Percentiles rank a stretch among this genome's conserved stretches.
phyloP scores from a whole-genome alignment of 2,888 invertebrate species.

The Caenorhabditis virilis region DNA sequence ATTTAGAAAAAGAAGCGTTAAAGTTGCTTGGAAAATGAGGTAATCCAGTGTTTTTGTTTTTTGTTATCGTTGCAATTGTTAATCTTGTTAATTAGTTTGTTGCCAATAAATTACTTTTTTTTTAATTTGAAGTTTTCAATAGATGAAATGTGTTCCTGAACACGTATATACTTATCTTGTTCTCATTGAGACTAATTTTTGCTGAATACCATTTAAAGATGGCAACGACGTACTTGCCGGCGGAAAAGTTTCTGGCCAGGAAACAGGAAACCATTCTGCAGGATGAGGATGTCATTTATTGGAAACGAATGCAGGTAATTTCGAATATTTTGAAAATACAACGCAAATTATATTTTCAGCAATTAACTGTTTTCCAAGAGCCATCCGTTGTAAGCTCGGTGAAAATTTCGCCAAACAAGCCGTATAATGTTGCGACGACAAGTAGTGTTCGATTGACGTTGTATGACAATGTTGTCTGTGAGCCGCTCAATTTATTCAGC shows the following conservation, averaged over 20 bases:
- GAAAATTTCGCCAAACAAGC: constrained; percentile 86
- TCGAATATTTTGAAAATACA: not conserved
- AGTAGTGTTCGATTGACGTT: constrained; percentile 75
- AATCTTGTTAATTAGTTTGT: constrained; percentile 10
- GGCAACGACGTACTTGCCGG: constrained; percentile 45
- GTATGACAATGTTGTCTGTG: constrained; percentile 55
- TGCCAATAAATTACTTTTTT: not conserved
- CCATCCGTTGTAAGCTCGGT: constrained; percentile 89
- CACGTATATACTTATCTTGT: constrained; percentile 3
- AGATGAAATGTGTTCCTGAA: not conserved
- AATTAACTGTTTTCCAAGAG: constrained; percentile 76
- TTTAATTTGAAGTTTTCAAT: not conserved
- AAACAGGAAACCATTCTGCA: constrained; percentile 21
- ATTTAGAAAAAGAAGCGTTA: constrained; percentile 50
- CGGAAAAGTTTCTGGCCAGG: constrained; percentile 32
- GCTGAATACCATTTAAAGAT: constrained; percentile 10
- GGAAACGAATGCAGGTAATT: constrained; percentile 84
- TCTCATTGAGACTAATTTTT: not conserved
- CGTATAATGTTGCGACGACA: constrained; percentile 88
- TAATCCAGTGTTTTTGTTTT: constrained; percentile 33
- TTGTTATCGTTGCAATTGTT: too few species aligned
- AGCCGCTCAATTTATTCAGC: constrained; percentile 61
- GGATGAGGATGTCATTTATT: constrained; percentile 80
- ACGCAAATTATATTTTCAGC: constrained; percentile 34
- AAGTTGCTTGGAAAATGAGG: constrained; percentile 30